A percentile compares a stretch with the other conserved stretches of the same genome.
These are phyloP conservation scores for Hypselothyrea guttata DNA, from an alignment of 2,888 invertebrate genomes.

Conservation along the genomic window DNA sequence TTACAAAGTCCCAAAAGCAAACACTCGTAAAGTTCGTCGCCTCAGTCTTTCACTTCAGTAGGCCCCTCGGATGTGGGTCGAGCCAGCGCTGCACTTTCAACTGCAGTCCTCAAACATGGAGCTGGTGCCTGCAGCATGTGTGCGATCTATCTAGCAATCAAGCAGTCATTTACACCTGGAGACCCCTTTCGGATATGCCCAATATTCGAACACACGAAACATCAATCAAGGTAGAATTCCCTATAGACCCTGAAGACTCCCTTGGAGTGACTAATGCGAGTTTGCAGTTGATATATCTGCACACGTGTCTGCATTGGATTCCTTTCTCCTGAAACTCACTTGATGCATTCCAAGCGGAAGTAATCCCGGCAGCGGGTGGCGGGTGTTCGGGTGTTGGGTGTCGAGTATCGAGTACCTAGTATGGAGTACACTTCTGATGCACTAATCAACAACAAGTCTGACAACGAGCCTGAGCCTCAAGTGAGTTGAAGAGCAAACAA, in stretches of 20 bases:
- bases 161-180: slow-evolving; percentile 25
- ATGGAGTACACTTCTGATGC: slow-evolving; percentile 49
- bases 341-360: slow-evolving; percentile 59
- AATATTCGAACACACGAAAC: slow-evolving; percentile 16
- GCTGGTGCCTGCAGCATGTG: slow-evolving; percentile 39
- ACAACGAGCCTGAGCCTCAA: slow-evolving; percentile 25
- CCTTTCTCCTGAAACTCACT: slow-evolving; percentile 57
- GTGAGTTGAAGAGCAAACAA: slow-evolving; percentile 36
- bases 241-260: slow-evolving; percentile 9
- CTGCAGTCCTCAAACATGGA: slow-evolving; percentile 19
- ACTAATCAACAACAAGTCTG: slow-evolving; percentile 23
- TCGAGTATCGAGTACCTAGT: slow-evolving; percentile 7
- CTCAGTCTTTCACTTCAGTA: slow-evolving; percentile 27
- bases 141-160: slow-evolving; percentile 67
- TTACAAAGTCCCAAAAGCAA: slow-evolving; percentile 38
- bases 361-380: slow-evolving; percentile 24
- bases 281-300: slow-evolving; percentile 9
- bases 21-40: slow-evolving; percentile 38
- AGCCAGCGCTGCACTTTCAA: slow-evolving; percentile 44
- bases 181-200: slow-evolving; percentile 28
- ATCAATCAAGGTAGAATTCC: slow-evolving; percentile 30
- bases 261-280: slow-evolving; percentile 15
- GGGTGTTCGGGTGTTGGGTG: background rate
- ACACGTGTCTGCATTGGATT: slow-evolving; percentile 36
- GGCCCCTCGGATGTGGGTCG: slow-evolving; percentile 20